phyloP scores from a whole-genome alignment of 2,888 invertebrate species.

The Cybosia mesomella region DNA sequence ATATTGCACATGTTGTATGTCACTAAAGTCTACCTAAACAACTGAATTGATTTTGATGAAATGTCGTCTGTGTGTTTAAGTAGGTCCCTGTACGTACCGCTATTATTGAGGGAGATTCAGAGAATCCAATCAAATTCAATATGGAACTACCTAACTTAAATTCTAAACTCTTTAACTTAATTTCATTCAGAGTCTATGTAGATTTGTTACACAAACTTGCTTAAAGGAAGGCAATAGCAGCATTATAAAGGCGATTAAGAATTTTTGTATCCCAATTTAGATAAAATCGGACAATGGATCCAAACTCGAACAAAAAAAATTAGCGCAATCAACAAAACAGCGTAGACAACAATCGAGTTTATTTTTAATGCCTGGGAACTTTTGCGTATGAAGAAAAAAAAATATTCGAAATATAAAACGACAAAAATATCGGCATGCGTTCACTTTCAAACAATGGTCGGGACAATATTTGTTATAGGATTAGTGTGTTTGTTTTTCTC shows the following conservation, averaged over 20 bases:
- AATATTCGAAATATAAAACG: conserved; percentile 54
- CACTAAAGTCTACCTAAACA: neutral
- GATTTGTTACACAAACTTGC: neutral
- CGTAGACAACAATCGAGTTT: conserved; percentile 54
- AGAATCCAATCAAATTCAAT: neutral
- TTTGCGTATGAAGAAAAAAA: conserved; percentile 50
- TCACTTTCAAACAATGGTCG: conserved; percentile 75
- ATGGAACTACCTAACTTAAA: no score
- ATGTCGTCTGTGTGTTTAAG: neutral
- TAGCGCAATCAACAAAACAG: conserved; percentile 34
- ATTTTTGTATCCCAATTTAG: conserved; percentile 34
- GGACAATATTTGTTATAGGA: conserved; percentile 72
- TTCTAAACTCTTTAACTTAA: neutral
- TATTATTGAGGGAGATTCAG: neutral
- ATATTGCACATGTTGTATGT: neutral
- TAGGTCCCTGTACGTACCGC: neutral
- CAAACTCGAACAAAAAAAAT: conserved; percentile 28
- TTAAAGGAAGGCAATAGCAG: conserved; percentile 20
- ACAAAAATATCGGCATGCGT: conserved; percentile 61
- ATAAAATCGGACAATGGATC: conserved; percentile 41
- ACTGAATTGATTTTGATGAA: neutral
- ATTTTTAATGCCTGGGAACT: conserved; percentile 54
- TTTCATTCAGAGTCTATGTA: neutral
- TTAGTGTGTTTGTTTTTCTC: conserved; percentile 81
- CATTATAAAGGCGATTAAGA: conserved; percentile 24